Evolutionary conservation across 1,140 invertebrate species (phyloP), one percentile per base, ranked within the genome.

Genomic region (Macrotrachela quadricornifera): DNA sequence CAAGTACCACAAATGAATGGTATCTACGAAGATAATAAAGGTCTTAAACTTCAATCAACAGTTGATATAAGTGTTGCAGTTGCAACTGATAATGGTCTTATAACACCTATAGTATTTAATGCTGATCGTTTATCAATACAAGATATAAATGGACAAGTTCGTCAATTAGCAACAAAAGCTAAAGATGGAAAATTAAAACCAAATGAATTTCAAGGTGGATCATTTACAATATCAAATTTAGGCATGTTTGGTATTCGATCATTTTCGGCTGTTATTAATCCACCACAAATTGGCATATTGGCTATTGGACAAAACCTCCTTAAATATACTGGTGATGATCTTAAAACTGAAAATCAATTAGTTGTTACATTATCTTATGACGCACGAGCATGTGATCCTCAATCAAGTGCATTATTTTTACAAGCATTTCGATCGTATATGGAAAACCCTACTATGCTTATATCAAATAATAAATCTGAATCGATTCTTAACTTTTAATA

Each of bases 1-100:
- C 21, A 30, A 17, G 53, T 54, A 1, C 53, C 53, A 12, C 44
- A 54, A 45, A 18, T 54, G n/a, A 54, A 54, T 54, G 15, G 30
- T 21, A 54, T 49, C 14, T 38, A 44, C 14, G 15, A 54, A 15
- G 46, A 54, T 40, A 54, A 49, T 15, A 43, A 46, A 13, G 51
- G 51, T 43, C 44, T 4, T 53, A 53, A 38, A 48, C 37, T 18
- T 57, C 81, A 79, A 85, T 82, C 63, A 77, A 81, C 40, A 62
- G 90, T 96, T 14, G 94, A 99, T 71, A 81, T 99, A 1, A 87
- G 81, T 63, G 83, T 97, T 51, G 92, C 94, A 15, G 92, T 99
- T 1, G 88, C 85, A 47, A 97, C 91, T 11, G 82, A 87, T 10
- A 79, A 77, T 57, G 94, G 94, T 10, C 73, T 99, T 8, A 94